phyloP scores from a whole-genome alignment of 2,113 vertebrate genomes.

The Crotalus tigris region DNA sequence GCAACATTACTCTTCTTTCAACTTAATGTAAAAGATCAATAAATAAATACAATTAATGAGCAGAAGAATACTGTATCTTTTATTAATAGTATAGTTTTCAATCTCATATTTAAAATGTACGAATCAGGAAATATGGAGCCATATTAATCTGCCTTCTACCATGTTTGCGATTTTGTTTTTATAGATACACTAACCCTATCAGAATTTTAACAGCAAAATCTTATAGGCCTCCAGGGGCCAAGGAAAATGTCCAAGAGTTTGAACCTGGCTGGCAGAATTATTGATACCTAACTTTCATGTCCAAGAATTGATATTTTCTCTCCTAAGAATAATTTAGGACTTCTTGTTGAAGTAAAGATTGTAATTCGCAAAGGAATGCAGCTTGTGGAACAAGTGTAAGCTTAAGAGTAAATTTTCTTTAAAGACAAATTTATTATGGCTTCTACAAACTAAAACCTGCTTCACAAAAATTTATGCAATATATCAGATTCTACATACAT shows the following conservation, averaged over 20 bases:
- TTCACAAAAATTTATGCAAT: not conserved
- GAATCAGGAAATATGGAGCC: not conserved
- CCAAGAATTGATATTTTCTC: not conserved
- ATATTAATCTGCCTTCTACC: not conserved
- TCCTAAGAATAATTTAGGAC: not conserved
- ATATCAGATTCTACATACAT: not conserved
- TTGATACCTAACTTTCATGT: not conserved
- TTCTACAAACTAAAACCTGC: not conserved
- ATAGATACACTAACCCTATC: not conserved
- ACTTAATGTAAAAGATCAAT: not conserved
- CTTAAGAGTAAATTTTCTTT: not conserved
- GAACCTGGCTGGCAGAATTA: not conserved
- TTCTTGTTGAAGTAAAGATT: not conserved
- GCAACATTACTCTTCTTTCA: not conserved
- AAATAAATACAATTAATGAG: not conserved
- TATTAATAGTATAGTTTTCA: not conserved
- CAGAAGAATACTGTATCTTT: not conserved
- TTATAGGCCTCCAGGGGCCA: not conserved
- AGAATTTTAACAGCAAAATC: not conserved
- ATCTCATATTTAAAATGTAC: not conserved
- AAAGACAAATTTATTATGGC: not conserved
- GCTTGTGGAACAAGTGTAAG: not conserved
- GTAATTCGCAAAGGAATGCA: not conserved
- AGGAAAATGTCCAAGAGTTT: not conserved
- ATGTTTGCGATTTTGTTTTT: not conserved